phyloP scores from a whole-genome alignment of 2,888 invertebrate species.

The Cyrtodaria siliqua region DNA sequence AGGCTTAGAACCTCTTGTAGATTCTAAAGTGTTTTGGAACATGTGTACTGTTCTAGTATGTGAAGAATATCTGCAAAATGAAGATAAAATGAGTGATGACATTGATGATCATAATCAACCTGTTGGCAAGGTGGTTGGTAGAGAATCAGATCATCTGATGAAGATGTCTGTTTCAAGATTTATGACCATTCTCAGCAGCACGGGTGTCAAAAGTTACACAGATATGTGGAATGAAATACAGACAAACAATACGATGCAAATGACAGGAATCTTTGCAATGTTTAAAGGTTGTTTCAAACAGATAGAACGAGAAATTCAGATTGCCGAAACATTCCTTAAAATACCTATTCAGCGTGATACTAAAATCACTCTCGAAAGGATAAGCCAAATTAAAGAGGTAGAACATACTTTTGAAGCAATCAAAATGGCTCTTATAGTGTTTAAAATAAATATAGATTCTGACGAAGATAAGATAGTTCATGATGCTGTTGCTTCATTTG shows the following conservation, averaged over 20 bases:
- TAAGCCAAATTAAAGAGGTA: not conserved
- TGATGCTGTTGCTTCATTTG: conserved; percentile 40
- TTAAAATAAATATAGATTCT: not conserved
- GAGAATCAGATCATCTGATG: too few relatives aligned
- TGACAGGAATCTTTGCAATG: conserved; percentile 17
- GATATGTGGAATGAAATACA: conserved; percentile 40
- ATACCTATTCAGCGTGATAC: not conserved
- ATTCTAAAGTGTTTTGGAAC: conserved; percentile 21
- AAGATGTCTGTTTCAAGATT: too few relatives aligned
- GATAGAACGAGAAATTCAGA: conserved; percentile 29
- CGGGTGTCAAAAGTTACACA: conserved; percentile 22
- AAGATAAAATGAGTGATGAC: not conserved
- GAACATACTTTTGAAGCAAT: conserved; percentile 5
- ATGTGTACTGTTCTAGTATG: not conserved
- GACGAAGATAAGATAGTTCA: conserved; percentile 1
- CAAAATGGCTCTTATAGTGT: not conserved
- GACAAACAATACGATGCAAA: conserved; percentile 8
- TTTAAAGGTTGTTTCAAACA: conserved; percentile 10
- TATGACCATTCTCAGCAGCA: not conserved
- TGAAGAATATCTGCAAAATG: not conserved
- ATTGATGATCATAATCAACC: too few relatives aligned
- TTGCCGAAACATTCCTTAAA: conserved; percentile 13
- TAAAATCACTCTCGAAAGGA: not conserved
- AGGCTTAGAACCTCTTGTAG: not conserved
- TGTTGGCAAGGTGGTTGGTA: too few relatives aligned